These are phyloP conservation scores for Nannospalax galili DNA, from an alignment of 2,113 vertebrate genomes.

Conservation along the genomic window DNA sequence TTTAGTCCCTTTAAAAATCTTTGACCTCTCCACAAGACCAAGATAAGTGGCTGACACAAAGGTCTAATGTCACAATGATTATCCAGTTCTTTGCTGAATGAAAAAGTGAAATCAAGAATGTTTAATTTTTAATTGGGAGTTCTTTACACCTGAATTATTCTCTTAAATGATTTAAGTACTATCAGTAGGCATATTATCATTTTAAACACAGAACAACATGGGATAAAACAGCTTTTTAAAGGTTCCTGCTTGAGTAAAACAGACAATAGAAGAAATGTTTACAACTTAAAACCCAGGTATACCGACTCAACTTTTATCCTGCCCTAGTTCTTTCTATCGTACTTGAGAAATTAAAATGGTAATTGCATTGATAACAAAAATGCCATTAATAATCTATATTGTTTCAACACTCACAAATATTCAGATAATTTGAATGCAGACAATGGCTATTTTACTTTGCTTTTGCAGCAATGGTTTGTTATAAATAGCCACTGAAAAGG, in stretches of 20 bases:
- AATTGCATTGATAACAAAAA: background rate
- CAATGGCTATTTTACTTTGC: constrained; percentile 44
- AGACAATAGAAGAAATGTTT: background rate
- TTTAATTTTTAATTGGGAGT: constrained; percentile 23
- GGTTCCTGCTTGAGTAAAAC: background rate
- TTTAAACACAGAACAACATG: background rate
- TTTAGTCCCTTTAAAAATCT: background rate
- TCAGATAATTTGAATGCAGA: constrained; percentile 14
- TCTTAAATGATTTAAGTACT: background rate
- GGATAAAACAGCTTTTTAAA: background rate
- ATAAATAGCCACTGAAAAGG: constrained; percentile 41
- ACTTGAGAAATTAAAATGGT: background rate
- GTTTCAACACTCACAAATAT: background rate
- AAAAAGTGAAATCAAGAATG: background rate
- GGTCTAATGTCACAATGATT: constrained; percentile 3
- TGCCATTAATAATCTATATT: background rate
- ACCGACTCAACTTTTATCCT: background rate
- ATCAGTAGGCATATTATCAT: background rate
- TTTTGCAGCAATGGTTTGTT: background rate
- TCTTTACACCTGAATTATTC: background rate
- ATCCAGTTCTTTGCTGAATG: background rate
- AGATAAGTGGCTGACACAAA: background rate
- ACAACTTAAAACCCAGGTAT: background rate
- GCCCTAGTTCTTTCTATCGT: constrained; percentile 6
- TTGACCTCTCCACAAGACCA: background rate